These are phyloP conservation scores for Pionites leucogaster DNA, from an alignment of 2,113 vertebrate genomes.

Conservation along the genomic window DNA sequence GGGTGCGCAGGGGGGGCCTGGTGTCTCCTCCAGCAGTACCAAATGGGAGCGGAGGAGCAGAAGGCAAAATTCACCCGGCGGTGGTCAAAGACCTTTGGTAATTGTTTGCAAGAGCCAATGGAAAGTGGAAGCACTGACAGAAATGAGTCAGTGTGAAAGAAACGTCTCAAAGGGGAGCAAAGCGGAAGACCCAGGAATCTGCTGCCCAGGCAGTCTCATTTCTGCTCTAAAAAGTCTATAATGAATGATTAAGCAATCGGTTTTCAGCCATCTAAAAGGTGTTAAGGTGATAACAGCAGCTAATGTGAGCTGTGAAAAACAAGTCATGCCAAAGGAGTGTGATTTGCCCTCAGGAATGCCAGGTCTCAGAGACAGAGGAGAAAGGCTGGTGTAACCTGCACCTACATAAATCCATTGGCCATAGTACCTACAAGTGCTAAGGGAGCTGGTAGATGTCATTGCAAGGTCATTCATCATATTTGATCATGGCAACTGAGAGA, in stretches of 20 bases:
- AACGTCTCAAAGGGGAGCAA: neutral
- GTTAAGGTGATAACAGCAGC: neutral
- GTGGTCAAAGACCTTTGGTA: neutral
- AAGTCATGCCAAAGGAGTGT: neutral
- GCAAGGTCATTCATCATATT: neutral
- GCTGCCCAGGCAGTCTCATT: neutral
- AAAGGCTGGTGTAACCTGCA: neutral
- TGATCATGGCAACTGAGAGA: neutral
- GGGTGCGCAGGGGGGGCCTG: neutral
- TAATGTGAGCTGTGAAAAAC: neutral
- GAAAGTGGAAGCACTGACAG: neutral
- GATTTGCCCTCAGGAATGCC: neutral
- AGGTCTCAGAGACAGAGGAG: neutral
- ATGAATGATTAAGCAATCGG: neutral
- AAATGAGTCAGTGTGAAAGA: neutral
- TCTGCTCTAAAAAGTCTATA: neutral
- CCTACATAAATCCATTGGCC: accelerated
- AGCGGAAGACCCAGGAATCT: neutral
- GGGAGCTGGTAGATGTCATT: neutral
- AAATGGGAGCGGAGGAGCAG: neutral
- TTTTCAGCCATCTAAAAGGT: neutral
- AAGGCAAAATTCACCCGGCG: neutral
- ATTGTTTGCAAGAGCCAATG: neutral
- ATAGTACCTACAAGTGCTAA: neutral
- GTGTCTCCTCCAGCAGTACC: neutral